Evolutionary conservation across 2,113 vertebrate species (phyloP), one percentile per base, ranked within the genome.

Genomic region (Anolis carolinensis): DNA sequence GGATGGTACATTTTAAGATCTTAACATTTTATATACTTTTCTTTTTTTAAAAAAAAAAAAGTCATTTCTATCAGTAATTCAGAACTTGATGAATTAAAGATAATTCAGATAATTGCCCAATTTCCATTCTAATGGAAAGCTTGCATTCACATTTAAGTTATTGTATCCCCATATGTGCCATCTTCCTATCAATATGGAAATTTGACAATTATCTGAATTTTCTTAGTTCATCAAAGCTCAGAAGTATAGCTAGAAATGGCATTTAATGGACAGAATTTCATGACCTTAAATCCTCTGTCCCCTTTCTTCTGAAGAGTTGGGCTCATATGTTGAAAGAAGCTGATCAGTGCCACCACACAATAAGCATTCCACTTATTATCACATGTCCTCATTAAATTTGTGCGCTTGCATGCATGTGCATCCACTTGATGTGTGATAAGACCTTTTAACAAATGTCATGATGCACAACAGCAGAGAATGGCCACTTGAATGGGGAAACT

Each of bases 71-170:
- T 82, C 74, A 70, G 7, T 82, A 82, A 86, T 86, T 77, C 32
- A 77, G 70, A 87, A 82, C 20, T 77, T 70, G 48, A 87, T 82
- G 63, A 77, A 71, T 87, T 78, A 85, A 76, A 78, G 65, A 44
- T 87, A 77, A 87, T 81, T 82, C 72, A 82, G 89, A 94, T 91
- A 94, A 95, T 88, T 89, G 90, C 73, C 68, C 79, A 2, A 94
- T 95, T 94, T 95, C 93, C 94, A 91, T 92, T 91, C 91, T 94
- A 93, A 95, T 94, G 89, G 91, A 86, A 94, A 90, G 20, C 72
- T 90, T 83, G 85, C 72, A 91, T 91, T 90, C 93, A 72, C 91
- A 89, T 79, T 86, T 82, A 89, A 88, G 90, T 92, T 93, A 95
- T 81, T 93, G 81, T 92, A 91, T 91, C 90, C 90, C 85, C 85